phyloP scores from a whole-genome alignment of 2,113 vertebrate genomes.

The Siphamia tubifer region DNA sequence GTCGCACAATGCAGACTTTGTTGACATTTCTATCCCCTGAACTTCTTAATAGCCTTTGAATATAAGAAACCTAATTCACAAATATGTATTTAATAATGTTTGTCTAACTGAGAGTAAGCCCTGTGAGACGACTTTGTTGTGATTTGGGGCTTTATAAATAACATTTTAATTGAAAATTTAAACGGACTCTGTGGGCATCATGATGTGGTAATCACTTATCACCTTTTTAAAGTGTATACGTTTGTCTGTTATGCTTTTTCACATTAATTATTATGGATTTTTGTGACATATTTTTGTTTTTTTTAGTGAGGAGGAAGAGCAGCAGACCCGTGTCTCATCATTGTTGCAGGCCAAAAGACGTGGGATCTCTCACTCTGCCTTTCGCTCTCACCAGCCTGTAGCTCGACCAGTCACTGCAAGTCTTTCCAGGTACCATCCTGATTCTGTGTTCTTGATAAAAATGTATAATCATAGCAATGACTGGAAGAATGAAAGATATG shows the following conservation, averaged over 20 bases:
- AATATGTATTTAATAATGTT: background rate
- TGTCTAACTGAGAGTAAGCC: too few species aligned
- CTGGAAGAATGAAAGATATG: too few species aligned
- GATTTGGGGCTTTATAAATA: too few species aligned
- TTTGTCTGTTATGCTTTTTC: background rate
- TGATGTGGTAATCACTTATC: background rate
- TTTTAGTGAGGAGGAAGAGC: slow-evolving; percentile 72
- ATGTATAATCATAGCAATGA: too few species aligned
- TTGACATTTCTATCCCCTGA: background rate
- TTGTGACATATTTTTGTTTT: background rate
- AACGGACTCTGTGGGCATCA: too few species aligned
- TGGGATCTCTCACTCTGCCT: slow-evolving; percentile 89
- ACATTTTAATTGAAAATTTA: too few species aligned
- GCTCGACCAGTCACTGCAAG: slow-evolving; percentile 88
- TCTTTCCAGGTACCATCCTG: slow-evolving; percentile 82
- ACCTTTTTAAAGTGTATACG: background rate
- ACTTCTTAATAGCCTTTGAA: too few species aligned
- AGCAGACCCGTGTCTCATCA: slow-evolving; percentile 73
- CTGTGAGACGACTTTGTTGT: too few species aligned
- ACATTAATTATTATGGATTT: background rate
- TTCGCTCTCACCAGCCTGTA: slow-evolving; percentile 94
- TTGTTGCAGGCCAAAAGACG: slow-evolving; percentile 87
- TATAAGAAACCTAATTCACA: too few species aligned
- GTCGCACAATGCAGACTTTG: background rate
- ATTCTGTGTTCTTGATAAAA: too few species aligned